These are phyloP conservation scores for Pipistrellus pygmaeus DNA, from an alignment of 2,797 vertebrate genomes.

Conservation along the genomic window DNA sequence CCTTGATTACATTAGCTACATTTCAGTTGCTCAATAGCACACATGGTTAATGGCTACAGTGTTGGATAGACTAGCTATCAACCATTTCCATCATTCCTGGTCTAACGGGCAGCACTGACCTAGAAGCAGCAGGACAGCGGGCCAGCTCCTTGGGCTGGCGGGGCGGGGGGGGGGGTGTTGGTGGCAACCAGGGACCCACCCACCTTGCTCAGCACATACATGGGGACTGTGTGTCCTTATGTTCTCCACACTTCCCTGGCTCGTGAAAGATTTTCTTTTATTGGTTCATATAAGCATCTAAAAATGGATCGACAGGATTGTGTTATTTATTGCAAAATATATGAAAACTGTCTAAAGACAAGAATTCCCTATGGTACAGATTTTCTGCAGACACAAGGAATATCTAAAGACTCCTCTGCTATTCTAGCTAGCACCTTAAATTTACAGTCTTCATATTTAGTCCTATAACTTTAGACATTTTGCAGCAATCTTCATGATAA, in stretches of 20 bases:
- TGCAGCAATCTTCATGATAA: background rate
- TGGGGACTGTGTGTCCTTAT: background rate
- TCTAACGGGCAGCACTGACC: background rate
- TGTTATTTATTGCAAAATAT: conserved; percentile 54
- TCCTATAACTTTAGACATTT: conserved; percentile 11
- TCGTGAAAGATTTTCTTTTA: background rate
- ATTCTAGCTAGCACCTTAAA: background rate
- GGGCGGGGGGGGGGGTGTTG: fast-evolving
- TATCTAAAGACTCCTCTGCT: conserved; percentile 39
- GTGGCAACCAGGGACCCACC: background rate
- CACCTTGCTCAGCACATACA: background rate
- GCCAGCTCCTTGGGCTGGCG: background rate
- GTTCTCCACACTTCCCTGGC: background rate
- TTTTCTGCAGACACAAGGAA: background rate
- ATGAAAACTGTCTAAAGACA: conserved; percentile 34
- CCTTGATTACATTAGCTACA: background rate
- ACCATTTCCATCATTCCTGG: background rate
- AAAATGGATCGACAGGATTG: background rate
- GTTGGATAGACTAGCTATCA: background rate
- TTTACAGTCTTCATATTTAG: conserved; percentile 4
- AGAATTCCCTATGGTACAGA: background rate
- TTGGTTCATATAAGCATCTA: conserved; percentile 24
- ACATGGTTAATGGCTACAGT: background rate
- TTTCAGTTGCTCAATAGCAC: background rate
- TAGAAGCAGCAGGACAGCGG: background rate